Evolutionary conservation across 2,888 invertebrate genomes (phyloP).

Genomic region (Meghimatium bilineatum): DNA sequence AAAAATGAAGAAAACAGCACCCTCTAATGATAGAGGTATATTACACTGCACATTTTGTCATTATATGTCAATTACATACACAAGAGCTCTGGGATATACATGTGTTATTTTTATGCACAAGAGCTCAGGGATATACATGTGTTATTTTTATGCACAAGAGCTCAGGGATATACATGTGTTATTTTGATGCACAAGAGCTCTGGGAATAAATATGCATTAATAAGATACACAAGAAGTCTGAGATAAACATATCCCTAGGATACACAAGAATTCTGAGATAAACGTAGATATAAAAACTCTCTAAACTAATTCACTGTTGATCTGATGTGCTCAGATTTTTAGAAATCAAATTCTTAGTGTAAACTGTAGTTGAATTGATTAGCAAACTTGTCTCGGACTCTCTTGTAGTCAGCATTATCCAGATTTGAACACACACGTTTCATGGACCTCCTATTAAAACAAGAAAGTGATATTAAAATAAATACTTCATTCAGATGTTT

Average conservation of each 20-base stretch:
- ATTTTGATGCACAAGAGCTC: too few relatives aligned
- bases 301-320: background rate
- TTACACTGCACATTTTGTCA: too few relatives aligned
- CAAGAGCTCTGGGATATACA: too few relatives aligned
- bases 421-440: conserved; percentile 78
- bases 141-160: too few relatives aligned
- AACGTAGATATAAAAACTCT: background rate
- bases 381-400: conserved; percentile 79
- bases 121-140: too few relatives aligned
- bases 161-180: too few relatives aligned
- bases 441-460: conserved; percentile 75
- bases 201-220: too few relatives aligned
- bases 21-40: too few relatives aligned
- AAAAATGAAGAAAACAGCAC: too few relatives aligned
- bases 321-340: too few relatives aligned
- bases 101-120: too few relatives aligned
- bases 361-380: conserved; percentile 79
- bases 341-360: background rate
- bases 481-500: background rate
- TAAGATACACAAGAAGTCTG: background rate
- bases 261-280: background rate
- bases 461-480: background rate
- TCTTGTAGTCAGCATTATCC: conserved; percentile 77
- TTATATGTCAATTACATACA: too few relatives aligned
- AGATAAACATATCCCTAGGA: background rate